Evolutionary conservation across 1,140 invertebrate species (phyloP), one percentile per base, ranked within the genome.

Genomic region (Panagrolaimus sp.): DNA sequence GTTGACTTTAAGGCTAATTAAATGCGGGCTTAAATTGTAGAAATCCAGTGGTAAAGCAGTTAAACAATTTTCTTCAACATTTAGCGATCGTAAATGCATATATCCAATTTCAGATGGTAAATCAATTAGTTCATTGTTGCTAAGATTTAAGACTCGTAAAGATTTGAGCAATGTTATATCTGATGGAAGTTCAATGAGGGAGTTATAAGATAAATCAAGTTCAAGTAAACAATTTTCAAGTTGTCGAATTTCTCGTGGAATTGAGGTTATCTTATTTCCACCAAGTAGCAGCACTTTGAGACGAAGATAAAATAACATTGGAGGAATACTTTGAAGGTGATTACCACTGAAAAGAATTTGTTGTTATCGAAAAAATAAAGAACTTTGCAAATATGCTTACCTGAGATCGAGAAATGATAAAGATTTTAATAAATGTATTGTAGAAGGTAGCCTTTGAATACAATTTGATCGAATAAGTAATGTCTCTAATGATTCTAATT

Each of bases 101-200:
- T n/a, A 63, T 16, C 27, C 62, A 42, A 63, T 63, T 20, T 63
- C 94, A 61, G 91, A 88, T 70, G 93, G 92, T 78, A 98, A 86
- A 83, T 90, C 89, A 79, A 90, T 89, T 78, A 98, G 93, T 88
- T 97, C 93, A 91, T 98, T 98, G 87, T 98, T 94, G 86, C 92
- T 96, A 80, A 98, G 87, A 69, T 92, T 92, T 79, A 98, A 87
- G 85, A 92, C 92, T 81, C 93, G 87, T 76, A 98, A 87, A 80
- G 92, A 43, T 16, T 63, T 63, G 27, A 63, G 62, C 13, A 63
- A 63, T 11, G 62, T 20, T 38, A 63, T 63, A 42, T 43, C 38
- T 38, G 27, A 23, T 43, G 62, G 27, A 16, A 63, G 27, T 31
- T 31, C 27, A 14, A 43, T 43, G 1, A 63, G 23, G 2, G 14